Base-by-base conservation (phyloP, 1,140 invertebrate species). In the Cardiocondyla obscurior region DNA sequence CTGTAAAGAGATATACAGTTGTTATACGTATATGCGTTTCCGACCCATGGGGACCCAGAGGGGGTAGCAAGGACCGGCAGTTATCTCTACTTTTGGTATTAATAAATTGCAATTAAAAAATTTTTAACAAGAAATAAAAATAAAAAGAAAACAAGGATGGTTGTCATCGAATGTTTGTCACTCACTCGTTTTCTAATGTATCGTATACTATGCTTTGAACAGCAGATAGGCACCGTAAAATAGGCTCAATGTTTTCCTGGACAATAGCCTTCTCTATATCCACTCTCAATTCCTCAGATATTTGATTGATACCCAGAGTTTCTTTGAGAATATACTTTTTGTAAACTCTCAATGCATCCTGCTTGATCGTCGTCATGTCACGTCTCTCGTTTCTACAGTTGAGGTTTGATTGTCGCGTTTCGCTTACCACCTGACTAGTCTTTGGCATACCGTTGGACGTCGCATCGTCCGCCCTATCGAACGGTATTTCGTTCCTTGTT, bases 271-370 rank as follows among this genome's bases (percentile, higher is more conserved):
- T 87, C 30, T 95, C 94, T 73, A 95, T 94, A 53, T 94, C 91
- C 3, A 84, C 62, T 55, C 93, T 89, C 10, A 95, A 86, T 44
- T 92, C 91, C 55, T 93, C 92, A 0, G 94, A 91, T 42, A 95
- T 90, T 22, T 91, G 87, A 82, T 94, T 92, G 33, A 91, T 77
- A 19, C 91, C 93, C 16, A 91, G 90, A 79, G 89, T 91, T 90
- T 94, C 94, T 14, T 92, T 94, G 79, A 88, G 91, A 77, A 95
- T 91, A 89, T 95, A 95, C 85, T 94, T 95, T 82, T 94, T 94
- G 85, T 95, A 94, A 82, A 95, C 94, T 74, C 93, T 91, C 73
- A 94, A 89, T 4, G 93, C 94, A 91, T 95, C 95, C 55, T 94
- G 92, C 19, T 87, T 91, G 6, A 91, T 89, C 6, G 89, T 92